Conservation (phyloP, 2,797 vertebrate genomes). For the Epinephelus coioides region DNA sequence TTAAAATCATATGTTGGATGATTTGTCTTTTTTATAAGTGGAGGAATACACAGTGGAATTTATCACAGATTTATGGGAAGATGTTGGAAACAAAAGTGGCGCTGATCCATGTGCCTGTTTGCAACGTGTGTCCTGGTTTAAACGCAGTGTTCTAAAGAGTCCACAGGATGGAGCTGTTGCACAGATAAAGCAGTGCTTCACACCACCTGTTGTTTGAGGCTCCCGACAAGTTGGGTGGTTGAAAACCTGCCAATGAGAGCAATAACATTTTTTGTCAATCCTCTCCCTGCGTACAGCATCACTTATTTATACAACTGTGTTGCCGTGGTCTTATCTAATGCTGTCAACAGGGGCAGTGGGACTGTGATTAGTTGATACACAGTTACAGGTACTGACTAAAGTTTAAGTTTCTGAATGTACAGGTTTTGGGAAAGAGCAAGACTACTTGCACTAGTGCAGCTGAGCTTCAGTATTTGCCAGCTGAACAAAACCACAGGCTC, state of each 20-base stretch:
- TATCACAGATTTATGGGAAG: neutral
- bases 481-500: conserved; percentile 31
- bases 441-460: conserved; percentile 13
- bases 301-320: conserved; percentile 19
- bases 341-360: neutral
- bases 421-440: neutral
- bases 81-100: conserved; percentile 10
- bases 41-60: neutral
- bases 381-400: conserved; percentile 3
- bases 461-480: conserved; percentile 40
- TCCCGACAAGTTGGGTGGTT: neutral
- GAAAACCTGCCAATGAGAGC: neutral
- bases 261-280: conserved; percentile 1
- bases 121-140: neutral
- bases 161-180: conserved; percentile 64
- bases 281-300: neutral
- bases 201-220: neutral
- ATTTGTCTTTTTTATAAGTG: neutral
- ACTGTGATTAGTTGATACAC: neutral
- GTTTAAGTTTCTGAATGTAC: neutral
- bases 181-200: neutral
- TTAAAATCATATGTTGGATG: conserved; percentile 20
- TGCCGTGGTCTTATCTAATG: neutral
- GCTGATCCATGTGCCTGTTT: conserved; percentile 19
- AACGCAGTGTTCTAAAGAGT: neutral